These are phyloP conservation scores for Pelosia muscerda DNA, from an alignment of 2,888 invertebrate genomes.

Conservation along the genomic window DNA sequence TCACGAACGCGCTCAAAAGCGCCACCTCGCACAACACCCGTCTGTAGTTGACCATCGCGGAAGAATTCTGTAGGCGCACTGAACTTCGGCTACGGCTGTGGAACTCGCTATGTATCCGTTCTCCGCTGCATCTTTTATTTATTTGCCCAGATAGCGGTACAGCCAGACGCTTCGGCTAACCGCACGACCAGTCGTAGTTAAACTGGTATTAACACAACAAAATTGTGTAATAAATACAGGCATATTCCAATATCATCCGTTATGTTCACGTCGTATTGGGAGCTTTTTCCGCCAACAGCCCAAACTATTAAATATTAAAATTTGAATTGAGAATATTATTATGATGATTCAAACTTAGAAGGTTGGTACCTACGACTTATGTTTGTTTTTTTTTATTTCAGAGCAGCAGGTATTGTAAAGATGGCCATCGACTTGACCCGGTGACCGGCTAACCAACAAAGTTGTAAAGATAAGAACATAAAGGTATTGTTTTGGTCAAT, in stretches of 20 bases:
- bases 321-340: not conserved
- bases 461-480: not conserved
- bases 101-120: slow-evolving; percentile 78
- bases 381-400: slow-evolving; percentile 24
- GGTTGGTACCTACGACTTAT: too few relatives aligned
- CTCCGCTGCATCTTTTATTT: slow-evolving; percentile 85
- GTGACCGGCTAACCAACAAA: slow-evolving; percentile 43
- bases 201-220: slow-evolving; percentile 78
- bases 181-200: slow-evolving; percentile 69
- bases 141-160: slow-evolving; percentile 85
- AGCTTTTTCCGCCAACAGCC: not conserved
- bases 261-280: slow-evolving; percentile 24
- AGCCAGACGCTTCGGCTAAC: slow-evolving; percentile 65
- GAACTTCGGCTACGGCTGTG: slow-evolving; percentile 65
- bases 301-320: not conserved
- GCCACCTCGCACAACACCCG: slow-evolving; percentile 76
- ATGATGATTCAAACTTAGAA: not conserved
- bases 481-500: not conserved
- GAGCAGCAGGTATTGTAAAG: slow-evolving; percentile 23
- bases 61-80: slow-evolving; percentile 70
- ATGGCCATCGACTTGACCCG: slow-evolving; percentile 33
- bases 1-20: slow-evolving; percentile 56
- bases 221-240: slow-evolving; percentile 66
- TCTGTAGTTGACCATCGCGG: slow-evolving; percentile 84
- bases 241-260: slow-evolving; percentile 34